phyloP scores from a whole-genome alignment of 1,140 invertebrate species.

The Stegodyphus dumicola region DNA sequence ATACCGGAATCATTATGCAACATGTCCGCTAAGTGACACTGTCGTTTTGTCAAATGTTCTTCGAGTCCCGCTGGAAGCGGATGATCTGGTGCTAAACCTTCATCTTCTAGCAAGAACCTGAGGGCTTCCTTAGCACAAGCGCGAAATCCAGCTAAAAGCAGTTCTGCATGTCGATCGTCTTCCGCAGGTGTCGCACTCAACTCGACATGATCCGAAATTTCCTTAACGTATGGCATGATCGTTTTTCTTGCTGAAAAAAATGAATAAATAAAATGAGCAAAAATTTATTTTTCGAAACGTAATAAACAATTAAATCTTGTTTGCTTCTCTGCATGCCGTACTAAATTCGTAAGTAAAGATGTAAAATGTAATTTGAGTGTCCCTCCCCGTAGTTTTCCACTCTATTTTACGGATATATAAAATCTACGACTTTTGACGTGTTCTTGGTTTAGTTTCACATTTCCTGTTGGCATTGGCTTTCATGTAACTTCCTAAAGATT shows the following conservation, averaged over 20 bases:
- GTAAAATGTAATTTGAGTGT: too few relatives aligned
- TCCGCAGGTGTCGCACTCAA: slow-evolving; percentile 1
- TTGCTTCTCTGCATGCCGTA: too few relatives aligned
- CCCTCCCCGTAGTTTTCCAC: too few relatives aligned
- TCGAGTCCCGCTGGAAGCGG: slow-evolving; percentile 64
- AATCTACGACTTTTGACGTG: too few relatives aligned
- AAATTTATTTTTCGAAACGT: too few relatives aligned
- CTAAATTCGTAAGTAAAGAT: too few relatives aligned
- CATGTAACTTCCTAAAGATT: too few relatives aligned
- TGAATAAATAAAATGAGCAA: not conserved
- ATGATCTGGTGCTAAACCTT: slow-evolving; percentile 64
- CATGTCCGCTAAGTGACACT: slow-evolving; percentile 31
- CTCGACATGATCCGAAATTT: slow-evolving; percentile 4
- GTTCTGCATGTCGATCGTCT: slow-evolving; percentile 17
- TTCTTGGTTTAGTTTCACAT: too few relatives aligned
- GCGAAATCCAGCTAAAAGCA: slow-evolving; percentile 62
- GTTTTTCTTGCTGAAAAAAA: not conserved
- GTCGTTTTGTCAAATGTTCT: slow-evolving; percentile 64
- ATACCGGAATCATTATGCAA: slow-evolving; percentile 41
- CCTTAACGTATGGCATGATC: slow-evolving; percentile 38
- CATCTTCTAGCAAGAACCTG: slow-evolving; percentile 65
- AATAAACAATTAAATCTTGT: too few relatives aligned
- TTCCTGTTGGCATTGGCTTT: too few relatives aligned
- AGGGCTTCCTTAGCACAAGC: slow-evolving; percentile 65
- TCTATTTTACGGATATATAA: too few relatives aligned